Base-by-base conservation (phyloP, 2,888 invertebrate species). In the Hololepta plana region DNA sequence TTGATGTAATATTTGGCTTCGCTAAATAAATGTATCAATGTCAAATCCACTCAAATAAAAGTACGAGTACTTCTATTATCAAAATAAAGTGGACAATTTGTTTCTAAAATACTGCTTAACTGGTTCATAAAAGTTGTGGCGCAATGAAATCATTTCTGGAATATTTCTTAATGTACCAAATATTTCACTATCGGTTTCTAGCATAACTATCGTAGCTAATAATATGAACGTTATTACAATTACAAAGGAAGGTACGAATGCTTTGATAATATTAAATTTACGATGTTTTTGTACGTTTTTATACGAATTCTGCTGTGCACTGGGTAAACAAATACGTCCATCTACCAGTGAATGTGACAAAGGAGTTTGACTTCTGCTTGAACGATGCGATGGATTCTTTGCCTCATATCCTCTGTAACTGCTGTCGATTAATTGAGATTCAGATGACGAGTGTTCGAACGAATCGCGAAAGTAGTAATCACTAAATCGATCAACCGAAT, bases 111-210 rank as follows among this genome's bases (percentile, higher is more conserved):
- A 80, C 45, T 81, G 73, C 52, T 82, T 84, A 29, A 81, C 59
- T 12, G 85, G 84, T 42, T 74, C 71, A 55, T 85, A 87, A 55
- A 84, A 80, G 44, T 81, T 77, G 40, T 73, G 70, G 33, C 73
- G 67, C 29, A 85, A 61, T 24, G 75, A 64, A 17, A 69, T 42
- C 55, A 85, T 67, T 57, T 85, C 84, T 14, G 84, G 84, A 45
- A 72, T 67, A 44, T 72, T 70, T 32, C 73, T 67, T 32, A 84
- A 52, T 16, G 25, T n/a, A 17, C 17, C 26, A 24, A 39, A 36
- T 11, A 35, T 12, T 14, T 36, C 37, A 20, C 72, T 69, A 51
- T 84, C 81, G 10, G 77, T 76, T 54, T 85, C 85, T 54, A 84
- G 67, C 29, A 84, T 59, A 15, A 81, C 48, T 8, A 84, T 56